Conservation (phyloP, 2,797 vertebrate species). For the Rhinella marina region DNA sequence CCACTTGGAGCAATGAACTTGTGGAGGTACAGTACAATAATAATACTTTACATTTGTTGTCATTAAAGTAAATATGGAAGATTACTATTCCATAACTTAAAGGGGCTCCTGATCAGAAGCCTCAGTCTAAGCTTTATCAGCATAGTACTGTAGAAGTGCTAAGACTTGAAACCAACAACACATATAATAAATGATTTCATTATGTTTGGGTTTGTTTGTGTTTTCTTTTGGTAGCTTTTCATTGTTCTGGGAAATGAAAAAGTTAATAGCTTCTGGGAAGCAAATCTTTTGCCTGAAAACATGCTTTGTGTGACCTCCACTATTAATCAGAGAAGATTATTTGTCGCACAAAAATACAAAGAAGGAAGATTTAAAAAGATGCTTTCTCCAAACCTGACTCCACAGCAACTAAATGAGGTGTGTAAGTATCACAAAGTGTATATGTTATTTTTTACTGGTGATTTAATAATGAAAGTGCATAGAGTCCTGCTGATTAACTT, state of each 20-base stretch:
- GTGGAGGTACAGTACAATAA: constrained; percentile 83
- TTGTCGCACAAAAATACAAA: constrained; percentile 91
- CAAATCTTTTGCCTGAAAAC: constrained; percentile 85
- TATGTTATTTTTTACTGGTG: constrained; percentile 3
- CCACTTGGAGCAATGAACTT: constrained; percentile 94
- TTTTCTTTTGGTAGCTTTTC: constrained; percentile 81
- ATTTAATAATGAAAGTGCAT: constrained; percentile 4
- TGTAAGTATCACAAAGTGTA: constrained; percentile 30
- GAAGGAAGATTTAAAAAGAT: constrained; percentile 86
- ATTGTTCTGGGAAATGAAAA: constrained; percentile 91
- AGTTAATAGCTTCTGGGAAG: constrained; percentile 93
- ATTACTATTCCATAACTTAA: neutral
- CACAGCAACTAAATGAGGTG: constrained; percentile 87
- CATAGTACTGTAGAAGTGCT: constrained; percentile 5
- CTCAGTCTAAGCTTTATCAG: constrained; percentile 19
- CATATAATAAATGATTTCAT: constrained; percentile 49
- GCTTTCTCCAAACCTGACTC: constrained; percentile 72
- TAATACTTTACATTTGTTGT: neutral
- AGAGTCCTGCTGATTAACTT: neutral
- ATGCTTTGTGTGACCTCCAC: constrained; percentile 79
- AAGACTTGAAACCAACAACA: constrained; percentile 13
- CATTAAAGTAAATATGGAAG: neutral
- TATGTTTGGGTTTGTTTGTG: constrained; percentile 54
- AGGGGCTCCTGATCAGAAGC: neutral
- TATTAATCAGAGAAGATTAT: constrained; percentile 82